phyloP scores from a whole-genome alignment of 2,888 invertebrate species.

The Crioceris asparagi region DNA sequence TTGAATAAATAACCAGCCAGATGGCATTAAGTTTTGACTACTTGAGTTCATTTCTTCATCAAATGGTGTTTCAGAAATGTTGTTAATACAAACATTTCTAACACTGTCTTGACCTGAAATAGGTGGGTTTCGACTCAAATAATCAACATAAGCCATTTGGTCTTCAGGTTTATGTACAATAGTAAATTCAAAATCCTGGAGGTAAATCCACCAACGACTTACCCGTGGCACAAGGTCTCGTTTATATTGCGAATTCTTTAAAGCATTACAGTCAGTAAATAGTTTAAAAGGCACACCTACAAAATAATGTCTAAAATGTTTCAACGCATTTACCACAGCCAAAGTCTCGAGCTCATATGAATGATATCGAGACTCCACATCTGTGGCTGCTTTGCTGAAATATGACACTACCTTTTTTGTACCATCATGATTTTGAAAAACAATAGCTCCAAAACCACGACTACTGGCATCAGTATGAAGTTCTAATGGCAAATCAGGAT shows the following conservation, averaged over 20 bases:
- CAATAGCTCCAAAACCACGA: slow-evolving; percentile 12
- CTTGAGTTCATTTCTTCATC: too few species aligned
- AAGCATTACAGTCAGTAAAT: slow-evolving; percentile 4
- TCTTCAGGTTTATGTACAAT: slow-evolving; percentile 6
- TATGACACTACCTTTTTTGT: slow-evolving; percentile 9
- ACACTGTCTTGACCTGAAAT: too few species aligned
- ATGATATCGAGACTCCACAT: slow-evolving; percentile 11
- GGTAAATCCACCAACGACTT: slow-evolving; percentile 10
- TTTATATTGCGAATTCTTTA: slow-evolving; percentile 5
- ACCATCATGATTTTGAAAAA: slow-evolving; percentile 9
- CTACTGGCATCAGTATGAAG: slow-evolving; percentile 16
- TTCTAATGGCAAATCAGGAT: slow-evolving; percentile 7
- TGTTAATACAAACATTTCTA: too few species aligned
- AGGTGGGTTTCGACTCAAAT: slow-evolving; percentile 11
- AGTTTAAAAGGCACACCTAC: slow-evolving; percentile 3
- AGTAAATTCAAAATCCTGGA: slow-evolving; percentile 8
- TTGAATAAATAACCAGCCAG: too few species aligned
- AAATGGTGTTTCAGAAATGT: too few species aligned
- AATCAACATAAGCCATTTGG: slow-evolving; percentile 10
- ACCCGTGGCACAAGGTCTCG: slow-evolving; percentile 5
- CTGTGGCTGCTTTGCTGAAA: slow-evolving; percentile 11
- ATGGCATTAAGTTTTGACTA: too few species aligned
- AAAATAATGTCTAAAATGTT: slow-evolving; percentile 4
- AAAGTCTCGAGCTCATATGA: slow-evolving; percentile 15
- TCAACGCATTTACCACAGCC: slow-evolving; percentile 4